These are phyloP conservation scores for Macroteleia sp. DNA, from an alignment of 2,888 invertebrate genomes.

Conservation along the genomic window DNA sequence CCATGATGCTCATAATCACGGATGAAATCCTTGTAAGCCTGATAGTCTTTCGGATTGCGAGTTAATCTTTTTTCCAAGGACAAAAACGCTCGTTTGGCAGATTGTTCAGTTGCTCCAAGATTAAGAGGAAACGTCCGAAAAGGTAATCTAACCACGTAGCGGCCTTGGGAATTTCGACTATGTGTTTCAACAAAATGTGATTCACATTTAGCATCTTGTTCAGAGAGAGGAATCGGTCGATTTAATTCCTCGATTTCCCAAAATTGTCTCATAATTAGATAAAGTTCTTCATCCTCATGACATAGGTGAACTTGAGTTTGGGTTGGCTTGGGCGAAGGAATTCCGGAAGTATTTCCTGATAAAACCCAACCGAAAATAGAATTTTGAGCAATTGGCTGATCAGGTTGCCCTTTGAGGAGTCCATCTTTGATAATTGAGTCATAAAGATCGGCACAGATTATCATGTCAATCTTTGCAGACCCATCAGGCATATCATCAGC, in stretches of 20 bases:
- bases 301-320: background rate
- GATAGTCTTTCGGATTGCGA: no score
- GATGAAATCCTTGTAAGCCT: no score
- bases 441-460: background rate
- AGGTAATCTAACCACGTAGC: background rate
- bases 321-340: background rate
- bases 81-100: no score
- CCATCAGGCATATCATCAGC: background rate
- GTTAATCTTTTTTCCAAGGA: no score
- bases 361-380: background rate
- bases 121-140: background rate
- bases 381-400: slow-evolving; percentile 4
- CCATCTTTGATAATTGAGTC: background rate
- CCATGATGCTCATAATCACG: no score
- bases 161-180: background rate
- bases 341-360: background rate
- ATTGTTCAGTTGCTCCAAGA: no score
- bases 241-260: background rate
- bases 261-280: background rate
- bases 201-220: background rate
- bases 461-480: background rate
- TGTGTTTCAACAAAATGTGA: background rate
- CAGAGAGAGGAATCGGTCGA: background rate
- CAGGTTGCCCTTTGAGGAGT: background rate
- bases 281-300: background rate